These are phyloP conservation scores for Biston betularia DNA, from an alignment of 2,888 invertebrate genomes.

Conservation along the genomic window DNA sequence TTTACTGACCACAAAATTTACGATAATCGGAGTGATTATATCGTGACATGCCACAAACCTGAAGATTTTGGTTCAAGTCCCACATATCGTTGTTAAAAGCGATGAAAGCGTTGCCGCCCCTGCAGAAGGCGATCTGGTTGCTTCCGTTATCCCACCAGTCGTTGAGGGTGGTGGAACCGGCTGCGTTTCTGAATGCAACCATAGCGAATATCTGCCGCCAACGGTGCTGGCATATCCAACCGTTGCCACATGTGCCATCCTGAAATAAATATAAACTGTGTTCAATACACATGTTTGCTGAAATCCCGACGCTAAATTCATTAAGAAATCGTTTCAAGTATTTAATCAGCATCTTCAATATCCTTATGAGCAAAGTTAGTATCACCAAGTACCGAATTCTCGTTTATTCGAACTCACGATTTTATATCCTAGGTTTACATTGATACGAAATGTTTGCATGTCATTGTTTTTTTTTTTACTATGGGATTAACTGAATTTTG, in stretches of 20 bases:
- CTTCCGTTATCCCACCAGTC: constrained; percentile 92
- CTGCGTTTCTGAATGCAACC: constrained; percentile 90
- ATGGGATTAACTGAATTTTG: no score
- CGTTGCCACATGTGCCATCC: constrained; percentile 86
- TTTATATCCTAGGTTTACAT: no score
- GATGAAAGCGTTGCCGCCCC: constrained; percentile 86
- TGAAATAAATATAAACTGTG: constrained; percentile 39
- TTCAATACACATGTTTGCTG: neutral
- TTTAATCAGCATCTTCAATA: no score
- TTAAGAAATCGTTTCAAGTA: no score
- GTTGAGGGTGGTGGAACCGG: constrained; percentile 79
- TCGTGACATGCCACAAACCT: constrained; percentile 62
- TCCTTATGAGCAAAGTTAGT: no score
- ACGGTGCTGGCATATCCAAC: constrained; percentile 92
- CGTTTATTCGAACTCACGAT: no score
- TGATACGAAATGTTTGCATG: no score
- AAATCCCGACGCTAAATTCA: no score
- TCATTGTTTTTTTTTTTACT: no score
- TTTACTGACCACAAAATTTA: neutral
- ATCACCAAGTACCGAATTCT: no score
- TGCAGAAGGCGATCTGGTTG: constrained; percentile 91
- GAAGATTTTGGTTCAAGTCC: constrained; percentile 80
- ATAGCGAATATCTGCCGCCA: constrained; percentile 92
- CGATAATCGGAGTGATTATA: neutral
- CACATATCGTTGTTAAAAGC: constrained; percentile 86